phyloP scores from a whole-genome alignment of 2,113 vertebrate species.

The Chloebia gouldiae region DNA sequence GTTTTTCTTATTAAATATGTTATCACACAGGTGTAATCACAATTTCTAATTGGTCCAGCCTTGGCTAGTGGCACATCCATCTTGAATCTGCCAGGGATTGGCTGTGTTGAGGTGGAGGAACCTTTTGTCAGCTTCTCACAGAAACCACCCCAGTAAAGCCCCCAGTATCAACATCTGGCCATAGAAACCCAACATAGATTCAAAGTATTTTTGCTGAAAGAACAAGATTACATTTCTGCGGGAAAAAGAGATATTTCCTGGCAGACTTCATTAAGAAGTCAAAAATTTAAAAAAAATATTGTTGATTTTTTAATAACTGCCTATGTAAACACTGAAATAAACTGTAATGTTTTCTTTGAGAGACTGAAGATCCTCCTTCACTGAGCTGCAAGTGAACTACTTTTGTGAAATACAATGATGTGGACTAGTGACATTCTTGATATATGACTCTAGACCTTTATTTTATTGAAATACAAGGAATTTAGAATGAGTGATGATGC shows the following conservation, averaged over 20 bases:
- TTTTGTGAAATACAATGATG: not conserved
- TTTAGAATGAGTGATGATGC: not conserved
- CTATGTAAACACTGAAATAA: not conserved
- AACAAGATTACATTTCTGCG: not conserved
- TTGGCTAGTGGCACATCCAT: not conserved
- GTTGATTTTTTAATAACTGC: not conserved
- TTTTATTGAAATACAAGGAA: not conserved
- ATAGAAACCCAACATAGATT: not conserved
- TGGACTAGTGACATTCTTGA: not conserved
- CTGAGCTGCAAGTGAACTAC: not conserved
- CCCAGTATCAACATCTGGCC: not conserved
- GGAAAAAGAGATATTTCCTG: not conserved
- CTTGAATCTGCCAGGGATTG: not conserved
- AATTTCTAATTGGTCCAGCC: not conserved
- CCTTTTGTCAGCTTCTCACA: not conserved
- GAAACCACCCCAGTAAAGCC: not conserved
- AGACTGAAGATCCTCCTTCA: not conserved
- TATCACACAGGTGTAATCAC: no score
- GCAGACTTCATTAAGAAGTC: not conserved
- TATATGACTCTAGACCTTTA: not conserved
- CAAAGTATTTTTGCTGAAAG: not conserved
- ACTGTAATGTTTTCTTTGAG: not conserved
- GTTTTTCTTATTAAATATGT: not conserved
- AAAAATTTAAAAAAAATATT: not conserved
- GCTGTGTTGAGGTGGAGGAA: not conserved